These are phyloP conservation scores for Blomia tropicalis DNA, from an alignment of 2,888 invertebrate species.

Conservation along the genomic window DNA sequence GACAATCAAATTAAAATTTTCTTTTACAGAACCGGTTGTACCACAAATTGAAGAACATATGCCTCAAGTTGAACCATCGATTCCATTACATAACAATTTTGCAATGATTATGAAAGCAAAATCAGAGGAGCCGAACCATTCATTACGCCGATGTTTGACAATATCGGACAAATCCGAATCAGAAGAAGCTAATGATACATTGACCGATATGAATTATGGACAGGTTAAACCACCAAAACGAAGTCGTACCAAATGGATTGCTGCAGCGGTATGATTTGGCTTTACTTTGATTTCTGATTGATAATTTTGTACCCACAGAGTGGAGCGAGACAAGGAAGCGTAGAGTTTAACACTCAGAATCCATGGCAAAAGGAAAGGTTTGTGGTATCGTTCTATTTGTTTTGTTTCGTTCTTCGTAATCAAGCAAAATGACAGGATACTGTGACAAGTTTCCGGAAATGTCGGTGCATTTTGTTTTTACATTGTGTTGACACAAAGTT, in stretches of 20 bases:
- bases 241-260: conserved; percentile 30
- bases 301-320: neutral
- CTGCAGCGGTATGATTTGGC: conserved; percentile 27
- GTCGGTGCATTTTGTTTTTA: no score
- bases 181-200: neutral
- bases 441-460: neutral
- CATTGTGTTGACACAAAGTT: neutral
- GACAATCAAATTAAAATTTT: no score
- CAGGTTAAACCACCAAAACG: conserved; percentile 9
- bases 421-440: neutral
- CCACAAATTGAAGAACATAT: neutral
- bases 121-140: conserved; percentile 21
- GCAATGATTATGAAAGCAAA: conserved; percentile 24
- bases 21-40: no score
- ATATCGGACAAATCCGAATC: neutral
- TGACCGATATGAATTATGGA: neutral
- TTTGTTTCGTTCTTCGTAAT: neutral
- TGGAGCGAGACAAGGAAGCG: conserved; percentile 16
- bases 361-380: conserved; percentile 8
- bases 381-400: neutral
- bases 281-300: neutral
- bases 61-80: neutral
- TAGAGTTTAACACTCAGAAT: neutral
- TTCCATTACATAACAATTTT: conserved; percentile 21
- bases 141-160: neutral